Conservation (phyloP, 2,888 invertebrate species). For the Lamellibrachia columna region DNA sequence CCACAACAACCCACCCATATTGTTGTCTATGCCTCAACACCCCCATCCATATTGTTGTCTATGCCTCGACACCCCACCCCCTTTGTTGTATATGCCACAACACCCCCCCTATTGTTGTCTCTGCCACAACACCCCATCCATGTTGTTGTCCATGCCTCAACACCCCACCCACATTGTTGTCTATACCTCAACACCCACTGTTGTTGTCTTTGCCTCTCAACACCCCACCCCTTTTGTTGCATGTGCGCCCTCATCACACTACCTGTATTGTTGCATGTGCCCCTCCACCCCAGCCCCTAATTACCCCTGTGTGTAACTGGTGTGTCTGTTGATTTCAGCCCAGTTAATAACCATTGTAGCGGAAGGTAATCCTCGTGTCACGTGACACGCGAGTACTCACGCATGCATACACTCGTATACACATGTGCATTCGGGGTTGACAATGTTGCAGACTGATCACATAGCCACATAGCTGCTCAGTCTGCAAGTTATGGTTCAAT, state of each 20-base stretch:
- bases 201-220: not conserved
- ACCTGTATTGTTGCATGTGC: not conserved
- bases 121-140: not conserved
- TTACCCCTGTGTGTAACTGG: not conserved
- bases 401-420: not conserved
- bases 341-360: not conserved
- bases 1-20: too few species aligned
- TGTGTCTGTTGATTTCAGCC: not conserved
- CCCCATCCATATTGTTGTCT: too few species aligned
- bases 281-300: not conserved
- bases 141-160: not conserved
- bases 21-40: too few species aligned
- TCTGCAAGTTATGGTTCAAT: not conserved
- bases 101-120: too few species aligned
- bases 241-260: not conserved
- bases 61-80: too few species aligned
- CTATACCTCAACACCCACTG: not conserved
- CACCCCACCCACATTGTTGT: not conserved
- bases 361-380: not conserved
- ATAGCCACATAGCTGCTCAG: not conserved
- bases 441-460: not conserved
- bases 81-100: too few species aligned
- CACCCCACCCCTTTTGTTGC: not conserved
- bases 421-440: not conserved
- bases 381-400: not conserved